Base-by-base conservation (phyloP, 1,140 invertebrate species). In the Stenopsyche tienmushanensis region DNA sequence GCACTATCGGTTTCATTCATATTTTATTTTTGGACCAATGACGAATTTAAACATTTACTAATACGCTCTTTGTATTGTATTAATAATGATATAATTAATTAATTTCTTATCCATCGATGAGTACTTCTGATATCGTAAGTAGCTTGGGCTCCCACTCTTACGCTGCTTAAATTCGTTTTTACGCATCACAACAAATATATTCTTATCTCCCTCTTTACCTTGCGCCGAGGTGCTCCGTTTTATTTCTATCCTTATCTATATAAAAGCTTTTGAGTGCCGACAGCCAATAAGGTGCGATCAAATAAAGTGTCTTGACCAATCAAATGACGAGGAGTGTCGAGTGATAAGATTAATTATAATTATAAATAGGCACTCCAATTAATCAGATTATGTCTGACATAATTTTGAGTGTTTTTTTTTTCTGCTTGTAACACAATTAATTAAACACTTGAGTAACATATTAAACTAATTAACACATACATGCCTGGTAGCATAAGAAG, bases 261-360 rank as follows among this genome's bases (percentile, higher is more conserved):
- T 26, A 24, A 57, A 57, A 39, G 15, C 17, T 20, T 42, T 8
- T 26, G 13, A 44, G 25, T 39, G 47, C 15, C 17, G 26, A 9
- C 25, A 29, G 26, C 59, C 59, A 62, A 62, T 62, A 62, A 62
- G 59, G 29, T 52, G 50, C 59, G 59, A 62, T 62, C 45, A 20
- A 50, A 50, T 49, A 15, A 26, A 62, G 59, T 62, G 59, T 49
- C 49, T 62, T 62, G 49, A 26, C 59, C 59, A 62, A 62, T 62
- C 2, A 41, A 49, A 62, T 20, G 54, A 21, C 54, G 54, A 29
- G 29, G 29, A 34, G 29, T 5, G 29, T 34, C 29, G 29, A 34
- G 29, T 34, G 29, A 13, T 7, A 34, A 34, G 13, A 34, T 34
- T 5, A 34, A n/a, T n/a, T n/a, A n/a, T n/a, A n/a, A n/a, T n/a